Base-by-base conservation (phyloP, 1,140 invertebrate genomes). In the Orchestia grillus region DNA sequence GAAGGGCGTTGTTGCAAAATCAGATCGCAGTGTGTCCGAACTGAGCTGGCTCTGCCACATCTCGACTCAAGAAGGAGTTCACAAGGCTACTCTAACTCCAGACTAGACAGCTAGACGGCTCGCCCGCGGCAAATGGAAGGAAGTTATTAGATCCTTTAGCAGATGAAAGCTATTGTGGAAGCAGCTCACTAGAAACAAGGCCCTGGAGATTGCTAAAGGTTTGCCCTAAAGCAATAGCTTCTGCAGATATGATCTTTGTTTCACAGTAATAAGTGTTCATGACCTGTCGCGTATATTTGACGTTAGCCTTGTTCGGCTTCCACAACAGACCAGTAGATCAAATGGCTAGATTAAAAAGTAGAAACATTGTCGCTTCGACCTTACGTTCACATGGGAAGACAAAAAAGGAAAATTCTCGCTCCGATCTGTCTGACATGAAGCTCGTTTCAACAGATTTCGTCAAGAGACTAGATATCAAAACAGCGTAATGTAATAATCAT, bases 131-230 rank as follows among this genome's bases (percentile, higher is more conserved):
- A 42, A 41, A 90, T 90, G 43, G 41, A 90, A 44, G n/a, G n/a
- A 90, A 90, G 11, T 90, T 90, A 90, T 90, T 90, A 90, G 88
- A 90, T 44, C 43, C 88, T 41, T 44, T 90, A 42, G 41, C n/a
- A 42, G 88, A 90, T 90, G 88, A 90, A 90, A 90, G 88, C 43
- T 90, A 90, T 90, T 90, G 43, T 44, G 62, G 28, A 90, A 42
- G 88, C n/a, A 90, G 88, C 41, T 90, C n/a, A 90, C n/a, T 42
- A 19, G 28, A 41, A 90, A 90, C 88, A 90, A 90, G 88, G 43
- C 41, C 88, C 36, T 41, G 88, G 42, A 0, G 88, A 44, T 42
- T 4, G 88, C 28, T 53, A 28, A 77, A 77, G 88, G 4, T 36
- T 42, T 15, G n/a, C 88, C 88, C 41, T n/a, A 87, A 36, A 28